Evolutionary conservation across 2,888 invertebrate species (phyloP).

Genomic region (Caenorhabditis wallacei): DNA sequence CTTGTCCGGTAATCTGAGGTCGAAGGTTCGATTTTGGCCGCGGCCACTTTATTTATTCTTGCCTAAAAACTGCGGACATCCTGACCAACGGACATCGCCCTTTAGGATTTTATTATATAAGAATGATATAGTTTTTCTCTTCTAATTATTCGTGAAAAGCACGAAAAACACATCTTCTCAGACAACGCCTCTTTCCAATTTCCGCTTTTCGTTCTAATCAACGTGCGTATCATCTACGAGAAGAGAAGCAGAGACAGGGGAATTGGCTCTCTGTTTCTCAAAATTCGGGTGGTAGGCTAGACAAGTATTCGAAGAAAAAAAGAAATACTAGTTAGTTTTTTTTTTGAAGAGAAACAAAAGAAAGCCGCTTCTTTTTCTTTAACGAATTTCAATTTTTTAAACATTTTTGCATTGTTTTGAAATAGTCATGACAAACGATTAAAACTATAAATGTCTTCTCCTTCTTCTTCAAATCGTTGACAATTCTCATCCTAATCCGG

Average conservation of each 20-base stretch:
- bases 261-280: conserved; percentile 33
- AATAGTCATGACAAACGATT: conserved; percentile 10
- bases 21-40: no score
- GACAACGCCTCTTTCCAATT: conserved; percentile 9
- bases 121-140: conserved; percentile 2
- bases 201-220: conserved; percentile 38
- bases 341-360: not conserved
- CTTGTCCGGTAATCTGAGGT: no score
- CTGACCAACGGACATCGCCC: no score
- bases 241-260: conserved; percentile 3
- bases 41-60: no score
- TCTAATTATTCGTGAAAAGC: conserved; percentile 26
- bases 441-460: conserved; percentile 14
- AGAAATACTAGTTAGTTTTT: not conserved
- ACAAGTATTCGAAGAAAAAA: conserved; percentile 12
- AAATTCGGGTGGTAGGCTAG: conserved; percentile 4
- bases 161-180: not conserved
- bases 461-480: not conserved
- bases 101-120: no score
- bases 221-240: conserved; percentile 34
- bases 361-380: not conserved
- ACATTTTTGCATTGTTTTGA: not conserved
- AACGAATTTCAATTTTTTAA: not conserved
- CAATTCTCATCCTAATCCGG: conserved; percentile 44
- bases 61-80: no score